Evolutionary conservation across 1,140 invertebrate genomes (phyloP).

Genomic region (Phymastichus coffea): DNA sequence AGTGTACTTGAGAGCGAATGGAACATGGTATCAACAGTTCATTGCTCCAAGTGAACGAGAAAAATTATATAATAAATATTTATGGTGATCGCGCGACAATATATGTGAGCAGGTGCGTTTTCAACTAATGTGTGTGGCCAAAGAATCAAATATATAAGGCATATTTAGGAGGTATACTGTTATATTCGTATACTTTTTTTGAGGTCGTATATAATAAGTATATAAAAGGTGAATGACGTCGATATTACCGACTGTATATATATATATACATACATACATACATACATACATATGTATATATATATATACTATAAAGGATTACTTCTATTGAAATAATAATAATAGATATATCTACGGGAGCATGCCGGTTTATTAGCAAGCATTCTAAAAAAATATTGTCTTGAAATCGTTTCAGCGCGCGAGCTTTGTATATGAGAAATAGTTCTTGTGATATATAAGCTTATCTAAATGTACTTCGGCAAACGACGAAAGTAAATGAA

Average conservation of each 20-base stretch:
- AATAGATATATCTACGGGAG: constrained; percentile 52
- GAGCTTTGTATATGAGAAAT: constrained; percentile 15
- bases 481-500: constrained; percentile 15
- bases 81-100: constrained; percentile 17
- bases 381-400: constrained; percentile 48
- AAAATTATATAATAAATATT: constrained; percentile 10
- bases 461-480: constrained; percentile 20
- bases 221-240: constrained; percentile 13
- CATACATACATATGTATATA: background rate
- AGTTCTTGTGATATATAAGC: constrained; percentile 1
- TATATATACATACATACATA: background rate
- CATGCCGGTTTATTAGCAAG: constrained; percentile 54
- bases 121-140: constrained; percentile 24
- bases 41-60: constrained; percentile 2
- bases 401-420: constrained; percentile 32
- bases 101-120: constrained; percentile 23
- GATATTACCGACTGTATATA: constrained; percentile 7
- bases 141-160: constrained; percentile 17
- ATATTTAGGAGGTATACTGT: constrained; percentile 21
- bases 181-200: constrained; percentile 23
- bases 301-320: constrained; percentile 22
- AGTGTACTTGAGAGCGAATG: constrained; percentile 17
- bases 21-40: constrained; percentile 17
- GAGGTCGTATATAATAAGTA: constrained; percentile 20
- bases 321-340: constrained; percentile 26